Evolutionary conservation across 2,113 vertebrate genomes (phyloP), one percentile per base, ranked within the genome.

Genomic region (Montifringilla adamsi): DNA sequence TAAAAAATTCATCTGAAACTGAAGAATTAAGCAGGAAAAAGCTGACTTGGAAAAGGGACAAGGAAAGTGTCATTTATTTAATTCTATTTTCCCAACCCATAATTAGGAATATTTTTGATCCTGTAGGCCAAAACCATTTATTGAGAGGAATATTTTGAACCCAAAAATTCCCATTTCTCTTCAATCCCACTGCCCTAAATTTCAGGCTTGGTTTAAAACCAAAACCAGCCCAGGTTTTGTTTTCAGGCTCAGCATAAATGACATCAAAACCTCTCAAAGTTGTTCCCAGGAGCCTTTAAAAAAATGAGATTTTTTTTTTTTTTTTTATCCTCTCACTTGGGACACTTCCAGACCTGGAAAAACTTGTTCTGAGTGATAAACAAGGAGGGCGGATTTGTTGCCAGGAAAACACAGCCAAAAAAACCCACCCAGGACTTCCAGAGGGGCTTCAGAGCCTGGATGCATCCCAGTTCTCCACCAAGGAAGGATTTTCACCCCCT

Each of bases 341-440:
- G 89, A 89, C 89, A 94, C 12, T 72, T 95, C 91, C 87, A 92
- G 52, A 94, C 91, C 93, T 76, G 84, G 91, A 94, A 96, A 95
- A 95, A 96, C 96, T 94, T 2, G 93, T 96, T 95, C 89, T 10
- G 27, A 76, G 77, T 7, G 76, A 94, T 92, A 75, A 96, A 78
- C 9, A 19, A 67, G 41, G 80, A 68, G 58, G 53, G 56, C 7
- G 56, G 20, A 44, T 49, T 72, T 33, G 30, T 11, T 64, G 81
- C 79, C 86, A 78, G 79, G 79, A 88, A 66, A 74, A 67, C 0
- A 0, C 4, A 1, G 26, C 47, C 39, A 44, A 52, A 69, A 69
- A 82, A 66, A 14, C 23, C 62, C 73, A 87, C 69, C 80, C 81
- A 41, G 64, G 37, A 33, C 39, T 72, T 87, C 31, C 69, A 49